Percentiles rank a stretch among this genome's conserved stretches.
These are phyloP conservation scores for Eremobia ochroleuca DNA, from an alignment of 2,888 invertebrate genomes.

Conservation along the genomic window DNA sequence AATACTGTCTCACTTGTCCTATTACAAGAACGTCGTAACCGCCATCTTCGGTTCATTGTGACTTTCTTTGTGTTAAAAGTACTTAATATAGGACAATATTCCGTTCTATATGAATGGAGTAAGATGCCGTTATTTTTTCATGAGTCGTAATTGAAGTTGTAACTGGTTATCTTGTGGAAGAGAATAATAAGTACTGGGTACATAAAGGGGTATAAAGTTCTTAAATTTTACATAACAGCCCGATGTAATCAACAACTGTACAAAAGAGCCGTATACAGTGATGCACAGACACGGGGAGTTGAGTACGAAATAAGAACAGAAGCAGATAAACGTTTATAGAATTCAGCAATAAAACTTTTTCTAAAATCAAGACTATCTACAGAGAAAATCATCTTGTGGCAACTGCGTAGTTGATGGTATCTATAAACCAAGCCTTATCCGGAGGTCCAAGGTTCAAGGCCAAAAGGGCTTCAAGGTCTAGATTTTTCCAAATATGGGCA, in stretches of 20 bases:
- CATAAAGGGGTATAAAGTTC: constrained; percentile 13
- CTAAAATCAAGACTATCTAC: neutral
- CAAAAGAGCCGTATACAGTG: neutral
- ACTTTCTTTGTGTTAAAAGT: constrained; percentile 54
- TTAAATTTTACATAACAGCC: constrained; percentile 28
- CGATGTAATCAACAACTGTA: neutral
- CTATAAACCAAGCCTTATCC: neutral
- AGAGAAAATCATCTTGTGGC: neutral
- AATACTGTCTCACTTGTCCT: constrained; percentile 47
- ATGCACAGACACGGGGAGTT: neutral
- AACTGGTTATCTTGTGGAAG: constrained; percentile 42
- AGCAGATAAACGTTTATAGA: neutral
- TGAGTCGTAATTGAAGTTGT: constrained; percentile 59
- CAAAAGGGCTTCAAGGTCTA: neutral
- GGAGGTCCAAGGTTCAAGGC: neutral
- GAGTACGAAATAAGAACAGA: neutral
- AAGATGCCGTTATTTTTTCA: constrained; percentile 52
- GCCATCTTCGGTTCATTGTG: constrained; percentile 50
- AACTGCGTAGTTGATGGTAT: neutral
- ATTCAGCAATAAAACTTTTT: neutral
- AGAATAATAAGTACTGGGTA: constrained; percentile 33
- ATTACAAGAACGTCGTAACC: constrained; percentile 52
- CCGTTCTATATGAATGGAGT: constrained; percentile 47
- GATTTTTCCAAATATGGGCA: neutral
- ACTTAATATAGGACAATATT: constrained; percentile 51